phyloP scores from a whole-genome alignment of 92 coral and sea anemone genomes.

The Heliopora coerulea region DNA sequence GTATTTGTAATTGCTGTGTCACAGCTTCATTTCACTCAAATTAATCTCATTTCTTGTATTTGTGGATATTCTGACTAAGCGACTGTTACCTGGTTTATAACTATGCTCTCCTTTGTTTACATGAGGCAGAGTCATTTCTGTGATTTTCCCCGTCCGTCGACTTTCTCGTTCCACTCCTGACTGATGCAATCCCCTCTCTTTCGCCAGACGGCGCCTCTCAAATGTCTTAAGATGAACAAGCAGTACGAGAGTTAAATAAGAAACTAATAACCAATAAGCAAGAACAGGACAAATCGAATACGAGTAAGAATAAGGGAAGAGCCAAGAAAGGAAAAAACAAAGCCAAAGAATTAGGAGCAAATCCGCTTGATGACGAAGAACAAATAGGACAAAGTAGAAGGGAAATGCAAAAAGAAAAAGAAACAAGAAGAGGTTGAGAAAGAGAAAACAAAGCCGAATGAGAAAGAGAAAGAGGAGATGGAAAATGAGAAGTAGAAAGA shows the following conservation, averaged over 20 bases:
- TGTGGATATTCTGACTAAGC: no score
- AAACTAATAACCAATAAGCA: not conserved
- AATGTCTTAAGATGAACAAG: constrained; percentile 58
- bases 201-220: constrained; percentile 71
- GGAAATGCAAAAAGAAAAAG: not conserved
- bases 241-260: not conserved
- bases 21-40: no score
- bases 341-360: not conserved
- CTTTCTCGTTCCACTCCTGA: constrained; percentile 62
- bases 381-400: not conserved
- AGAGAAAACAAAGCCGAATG: not conserved
- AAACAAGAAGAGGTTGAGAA: not conserved
- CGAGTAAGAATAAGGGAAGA: not conserved
- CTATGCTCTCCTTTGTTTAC: constrained; percentile 77
- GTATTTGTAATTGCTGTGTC: no score
- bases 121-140: constrained; percentile 81
- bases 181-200: constrained; percentile 72
- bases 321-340: not conserved
- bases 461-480: not conserved
- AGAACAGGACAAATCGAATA: no score
- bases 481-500: not conserved
- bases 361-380: not conserved
- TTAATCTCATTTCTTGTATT: no score
- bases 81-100: constrained; percentile 80
- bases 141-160: constrained; percentile 47